These are phyloP conservation scores for Oxystoma pomonae DNA, from an alignment of 2,888 invertebrate genomes.

Conservation along the genomic window DNA sequence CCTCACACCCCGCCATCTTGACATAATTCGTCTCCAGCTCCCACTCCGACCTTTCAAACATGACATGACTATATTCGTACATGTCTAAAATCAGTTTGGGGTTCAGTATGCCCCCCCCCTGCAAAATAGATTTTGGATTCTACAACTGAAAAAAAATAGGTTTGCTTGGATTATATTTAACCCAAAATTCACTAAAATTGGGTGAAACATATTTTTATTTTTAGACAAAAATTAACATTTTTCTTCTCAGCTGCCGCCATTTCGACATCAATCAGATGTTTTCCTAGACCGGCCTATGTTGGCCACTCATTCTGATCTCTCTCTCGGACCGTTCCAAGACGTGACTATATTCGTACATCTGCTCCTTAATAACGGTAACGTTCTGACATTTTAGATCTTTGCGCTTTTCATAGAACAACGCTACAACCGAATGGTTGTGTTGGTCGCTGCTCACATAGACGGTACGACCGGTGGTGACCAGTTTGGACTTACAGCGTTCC, in stretches of 20 bases:
- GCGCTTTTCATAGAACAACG: not conserved
- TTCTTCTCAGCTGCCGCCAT: too few species aligned
- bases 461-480: slow-evolving; percentile 25
- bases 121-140: slow-evolving; percentile 25
- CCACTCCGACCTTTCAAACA: not conserved
- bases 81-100: slow-evolving; percentile 36
- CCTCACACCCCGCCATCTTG: too few species aligned
- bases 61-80: slow-evolving; percentile 1
- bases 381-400: slow-evolving; percentile 25
- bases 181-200: too few species aligned
- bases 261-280: too few species aligned
- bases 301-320: not conserved
- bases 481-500: slow-evolving; percentile 24
- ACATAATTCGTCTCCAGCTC: not conserved
- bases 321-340: not conserved
- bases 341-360: slow-evolving; percentile 3
- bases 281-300: too few species aligned
- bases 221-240: too few species aligned
- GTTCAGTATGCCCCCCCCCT: slow-evolving; percentile 24
- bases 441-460: slow-evolving; percentile 18
- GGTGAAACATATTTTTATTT: too few species aligned
- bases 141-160: too few species aligned
- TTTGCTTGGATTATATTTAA: too few species aligned
- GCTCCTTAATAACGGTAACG: slow-evolving; percentile 21
- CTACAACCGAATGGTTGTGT: slow-evolving; percentile 28